These are phyloP conservation scores for Phalacrocorax pelagicus DNA, from an alignment of 2,113 vertebrate genomes.

Conservation along the genomic window DNA sequence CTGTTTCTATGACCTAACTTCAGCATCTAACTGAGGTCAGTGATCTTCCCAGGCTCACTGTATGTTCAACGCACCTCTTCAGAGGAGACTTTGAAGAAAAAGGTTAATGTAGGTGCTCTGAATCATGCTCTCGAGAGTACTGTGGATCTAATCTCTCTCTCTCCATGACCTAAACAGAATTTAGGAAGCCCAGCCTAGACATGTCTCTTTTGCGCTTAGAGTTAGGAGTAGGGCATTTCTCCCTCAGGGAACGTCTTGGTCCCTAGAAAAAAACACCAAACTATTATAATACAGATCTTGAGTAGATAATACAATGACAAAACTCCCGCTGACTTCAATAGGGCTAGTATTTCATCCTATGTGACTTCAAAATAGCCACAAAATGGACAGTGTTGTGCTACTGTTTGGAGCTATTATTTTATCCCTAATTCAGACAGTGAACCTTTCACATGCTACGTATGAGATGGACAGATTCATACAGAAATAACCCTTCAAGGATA, in stretches of 20 bases:
- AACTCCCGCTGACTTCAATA: not conserved
- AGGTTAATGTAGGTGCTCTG: not conserved
- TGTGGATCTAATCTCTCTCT: not conserved
- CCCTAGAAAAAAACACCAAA: rapidly evolving
- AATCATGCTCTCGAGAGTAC: not conserved
- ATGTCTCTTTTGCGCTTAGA: not conserved
- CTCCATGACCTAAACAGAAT: not conserved
- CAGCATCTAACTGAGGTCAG: not conserved
- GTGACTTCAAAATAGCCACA: not conserved
- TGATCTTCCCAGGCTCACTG: not conserved
- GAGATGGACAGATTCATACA: conserved; percentile 60
- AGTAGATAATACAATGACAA: not conserved
- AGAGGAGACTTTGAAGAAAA: not conserved
- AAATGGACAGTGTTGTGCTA: not conserved
- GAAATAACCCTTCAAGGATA: conserved; percentile 74
- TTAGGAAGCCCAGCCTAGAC: not conserved
- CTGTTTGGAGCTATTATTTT: conserved; percentile 31
- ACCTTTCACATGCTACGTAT: conserved; percentile 24
- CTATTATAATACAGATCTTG: not conserved
- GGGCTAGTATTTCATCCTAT: not conserved
- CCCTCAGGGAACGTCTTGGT: not conserved
- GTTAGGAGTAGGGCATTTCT: not conserved
- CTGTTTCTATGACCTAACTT: not conserved
- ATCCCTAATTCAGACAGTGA: conserved; percentile 32
- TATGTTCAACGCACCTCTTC: not conserved